phyloP scores from a whole-genome alignment of 2,113 vertebrate species.

The Eulemur macaco region DNA sequence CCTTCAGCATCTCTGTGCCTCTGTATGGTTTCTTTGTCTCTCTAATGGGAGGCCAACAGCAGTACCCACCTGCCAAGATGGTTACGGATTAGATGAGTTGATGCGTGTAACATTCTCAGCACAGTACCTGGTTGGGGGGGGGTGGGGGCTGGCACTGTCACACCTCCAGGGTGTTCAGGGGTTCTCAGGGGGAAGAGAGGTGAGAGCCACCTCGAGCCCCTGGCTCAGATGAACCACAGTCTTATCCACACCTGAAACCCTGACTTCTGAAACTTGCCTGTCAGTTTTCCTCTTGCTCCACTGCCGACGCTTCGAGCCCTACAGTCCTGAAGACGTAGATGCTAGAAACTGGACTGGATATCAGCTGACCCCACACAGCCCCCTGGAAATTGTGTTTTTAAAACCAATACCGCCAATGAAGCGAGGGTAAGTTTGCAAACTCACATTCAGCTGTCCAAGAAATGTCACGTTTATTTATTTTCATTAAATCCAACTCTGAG shows the following conservation, averaged over 20 bases:
- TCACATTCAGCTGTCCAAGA: background rate
- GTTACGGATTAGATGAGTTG: background rate
- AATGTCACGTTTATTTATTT: background rate
- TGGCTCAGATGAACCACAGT: background rate
- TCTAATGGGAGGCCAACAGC: background rate
- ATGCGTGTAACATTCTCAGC: background rate
- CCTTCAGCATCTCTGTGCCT: background rate
- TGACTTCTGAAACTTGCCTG: background rate
- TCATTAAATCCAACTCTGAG: background rate
- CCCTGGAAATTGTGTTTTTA: slow-evolving; percentile 36
- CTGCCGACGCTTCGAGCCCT: background rate
- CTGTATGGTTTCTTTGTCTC: background rate
- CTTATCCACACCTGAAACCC: rapidly evolving
- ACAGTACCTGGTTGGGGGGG: background rate
- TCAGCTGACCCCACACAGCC: background rate
- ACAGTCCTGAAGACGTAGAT: background rate
- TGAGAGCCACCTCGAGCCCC: background rate
- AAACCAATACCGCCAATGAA: slow-evolving; percentile 35
- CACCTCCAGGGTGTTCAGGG: background rate
- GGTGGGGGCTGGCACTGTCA: background rate
- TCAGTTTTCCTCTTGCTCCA: background rate
- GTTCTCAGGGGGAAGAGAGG: background rate
- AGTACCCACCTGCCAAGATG: background rate
- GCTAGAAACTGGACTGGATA: background rate
- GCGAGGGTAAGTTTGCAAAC: background rate